Conservation (phyloP, 2,888 invertebrate genomes). For the Spatulosminthurus flaviceps region DNA sequence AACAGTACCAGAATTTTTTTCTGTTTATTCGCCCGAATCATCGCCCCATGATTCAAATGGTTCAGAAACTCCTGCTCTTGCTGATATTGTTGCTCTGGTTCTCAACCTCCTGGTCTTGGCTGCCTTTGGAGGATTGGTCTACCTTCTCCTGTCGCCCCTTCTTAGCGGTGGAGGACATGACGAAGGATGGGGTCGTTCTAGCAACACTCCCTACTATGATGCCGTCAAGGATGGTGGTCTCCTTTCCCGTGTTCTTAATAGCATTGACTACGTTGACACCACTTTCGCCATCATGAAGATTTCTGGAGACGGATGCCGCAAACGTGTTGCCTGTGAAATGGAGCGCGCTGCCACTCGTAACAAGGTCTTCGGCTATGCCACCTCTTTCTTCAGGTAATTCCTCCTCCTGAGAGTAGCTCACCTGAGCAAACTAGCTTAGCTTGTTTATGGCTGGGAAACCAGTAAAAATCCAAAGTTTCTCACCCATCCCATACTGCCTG, state of each 20-base stretch:
- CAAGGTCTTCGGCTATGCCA: constrained; percentile 64
- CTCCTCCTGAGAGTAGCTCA: background rate
- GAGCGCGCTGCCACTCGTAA: constrained; percentile 64
- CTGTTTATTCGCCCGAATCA: constrained; percentile 49
- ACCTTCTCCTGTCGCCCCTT: constrained; percentile 63
- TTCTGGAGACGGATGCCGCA: constrained; percentile 64
- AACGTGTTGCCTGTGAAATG: constrained; percentile 64
- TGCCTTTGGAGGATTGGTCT: constrained; percentile 64
- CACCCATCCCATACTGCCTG: background rate
- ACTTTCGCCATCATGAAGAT: constrained; percentile 64
- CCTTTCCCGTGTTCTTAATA: constrained; percentile 63
- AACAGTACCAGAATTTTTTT: constrained; percentile 52
- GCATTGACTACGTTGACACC: constrained; percentile 64
- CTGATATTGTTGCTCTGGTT: constrained; percentile 64
- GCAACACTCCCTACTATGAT: constrained; percentile 63
- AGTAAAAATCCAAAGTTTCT: background rate
- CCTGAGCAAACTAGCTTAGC: background rate
- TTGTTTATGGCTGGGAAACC: background rate
- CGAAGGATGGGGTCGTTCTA: constrained; percentile 63
- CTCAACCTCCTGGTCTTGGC: constrained; percentile 64
- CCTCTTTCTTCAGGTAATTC: constrained; percentile 63
- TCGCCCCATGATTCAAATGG: constrained; percentile 47
- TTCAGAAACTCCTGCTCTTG: constrained; percentile 64
- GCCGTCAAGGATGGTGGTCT: constrained; percentile 64
- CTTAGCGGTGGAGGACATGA: constrained; percentile 62